These are phyloP conservation scores for Rhynchotus rufescens DNA, from an alignment of 2,797 vertebrate genomes.

Conservation along the genomic window DNA sequence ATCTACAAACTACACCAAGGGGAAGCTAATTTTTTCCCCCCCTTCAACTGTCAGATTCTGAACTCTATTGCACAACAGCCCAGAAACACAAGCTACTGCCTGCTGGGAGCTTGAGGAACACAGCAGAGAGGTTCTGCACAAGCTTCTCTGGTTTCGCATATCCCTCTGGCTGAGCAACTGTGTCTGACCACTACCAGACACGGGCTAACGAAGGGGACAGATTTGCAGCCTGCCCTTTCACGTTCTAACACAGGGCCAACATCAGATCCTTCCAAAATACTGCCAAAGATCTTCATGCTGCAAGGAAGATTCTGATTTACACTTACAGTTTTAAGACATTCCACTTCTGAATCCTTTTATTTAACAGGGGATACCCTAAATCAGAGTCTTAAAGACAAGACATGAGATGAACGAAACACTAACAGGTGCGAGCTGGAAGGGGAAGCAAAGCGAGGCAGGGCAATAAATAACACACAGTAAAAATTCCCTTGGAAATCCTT, in stretches of 20 bases:
- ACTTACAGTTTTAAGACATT: background rate
- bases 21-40: background rate
- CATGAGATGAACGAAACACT: background rate
- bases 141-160: background rate
- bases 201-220: background rate
- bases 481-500: background rate
- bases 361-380: background rate
- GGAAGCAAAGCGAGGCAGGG: background rate
- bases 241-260: background rate
- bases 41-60: background rate
- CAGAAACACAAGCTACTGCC: background rate
- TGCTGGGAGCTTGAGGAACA: background rate
- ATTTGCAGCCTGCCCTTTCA: background rate
- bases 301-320: accelerated
- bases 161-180: background rate
- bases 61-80: background rate
- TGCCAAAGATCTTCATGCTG: background rate
- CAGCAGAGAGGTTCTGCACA: background rate
- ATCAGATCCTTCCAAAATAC: background rate
- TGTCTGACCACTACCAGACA: background rate
- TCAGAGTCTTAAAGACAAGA: background rate
- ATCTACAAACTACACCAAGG: background rate
- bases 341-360: background rate
- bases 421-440: background rate
- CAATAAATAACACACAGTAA: background rate